Evolutionary conservation across 2,888 invertebrate genomes (phyloP), one percentile per base, ranked within the genome.

Genomic region (Spilarctia lutea): DNA sequence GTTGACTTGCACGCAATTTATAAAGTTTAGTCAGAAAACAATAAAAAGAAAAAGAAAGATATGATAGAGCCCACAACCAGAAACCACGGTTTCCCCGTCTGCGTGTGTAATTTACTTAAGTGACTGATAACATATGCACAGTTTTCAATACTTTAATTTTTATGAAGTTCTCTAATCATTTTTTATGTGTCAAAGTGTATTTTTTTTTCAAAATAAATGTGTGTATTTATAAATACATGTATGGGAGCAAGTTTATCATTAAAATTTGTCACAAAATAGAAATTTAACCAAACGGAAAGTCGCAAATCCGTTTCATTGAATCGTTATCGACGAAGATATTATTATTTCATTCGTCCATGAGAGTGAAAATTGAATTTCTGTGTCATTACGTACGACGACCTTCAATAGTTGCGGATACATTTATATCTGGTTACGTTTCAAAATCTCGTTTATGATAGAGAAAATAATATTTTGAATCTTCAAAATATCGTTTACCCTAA

Each of bases 331-430:
- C 30, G 73, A 66, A 71, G 20, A 65, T 76, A 80, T 76, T 80
- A 80, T 78, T 75, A 74, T 76, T 75, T 77, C 30, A 74, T 72
- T 68, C n/a, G 60, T 69, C 69, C 68, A 73, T 74, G 68, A 74
- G 63, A 75, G 33, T 71, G 74, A 68, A 71, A 74, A 81, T 81
- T 76, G 73, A 79, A 73, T 77, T 83, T 68, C 65, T 72, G 30
- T 76, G 70, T 78, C 69, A 77, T 79, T 78, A 63, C 71, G 68
- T 18, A 42, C 68, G 33, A 33, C 39, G 71, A 70, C 67, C 30
- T 76, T 45, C 3, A 30, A 65, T 75, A 81, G 67, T 79, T 70
- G 68, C 70, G 56, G 33, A 65, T 65, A 71, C 45, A 65, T 65
- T 63, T n/a, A 42, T 70, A 39, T 30, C 24, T 56, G 63, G 42